Evolutionary conservation across 2,888 invertebrate species (phyloP).

Genomic region (Dynastes grantii): DNA sequence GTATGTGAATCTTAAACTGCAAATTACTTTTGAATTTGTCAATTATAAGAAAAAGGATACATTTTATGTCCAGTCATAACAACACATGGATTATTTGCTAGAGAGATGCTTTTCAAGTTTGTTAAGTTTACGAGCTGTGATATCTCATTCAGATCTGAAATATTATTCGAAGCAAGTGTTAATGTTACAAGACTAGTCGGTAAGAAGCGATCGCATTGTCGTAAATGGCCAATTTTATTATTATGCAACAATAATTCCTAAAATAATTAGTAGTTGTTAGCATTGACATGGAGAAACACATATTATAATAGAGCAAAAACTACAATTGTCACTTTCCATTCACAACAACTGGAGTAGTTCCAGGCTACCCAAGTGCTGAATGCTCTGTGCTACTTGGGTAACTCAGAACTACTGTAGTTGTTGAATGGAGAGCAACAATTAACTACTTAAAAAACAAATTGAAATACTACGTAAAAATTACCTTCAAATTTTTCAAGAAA

Average conservation of each 20-base stretch:
- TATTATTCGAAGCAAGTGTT: slow-evolving; percentile 87
- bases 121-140: slow-evolving; percentile 84
- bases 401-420: too few relatives aligned
- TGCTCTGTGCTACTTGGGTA: too few relatives aligned
- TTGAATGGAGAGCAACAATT: neutral
- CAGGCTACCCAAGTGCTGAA: too few relatives aligned
- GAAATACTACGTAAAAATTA: slow-evolving; percentile 66
- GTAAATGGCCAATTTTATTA: slow-evolving; percentile 87
- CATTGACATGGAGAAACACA: slow-evolving; percentile 10
- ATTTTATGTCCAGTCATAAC: slow-evolving; percentile 83
- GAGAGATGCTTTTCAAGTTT: slow-evolving; percentile 85
- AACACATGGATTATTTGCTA: slow-evolving; percentile 92
- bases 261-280: slow-evolving; percentile 56
- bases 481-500: slow-evolving; percentile 86
- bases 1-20: too few relatives aligned
- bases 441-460: neutral
- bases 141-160: slow-evolving; percentile 89
- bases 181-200: slow-evolving; percentile 83
- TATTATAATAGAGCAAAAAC: slow-evolving; percentile 29
- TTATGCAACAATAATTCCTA: slow-evolving; percentile 90
- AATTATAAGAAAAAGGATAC: slow-evolving; percentile 77
- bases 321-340: too few relatives aligned
- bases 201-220: slow-evolving; percentile 87
- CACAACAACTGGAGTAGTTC: too few relatives aligned
- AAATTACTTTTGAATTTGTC: too few relatives aligned